phyloP scores from a whole-genome alignment of 2,797 vertebrate species.

The Denticeps clupeoides region DNA sequence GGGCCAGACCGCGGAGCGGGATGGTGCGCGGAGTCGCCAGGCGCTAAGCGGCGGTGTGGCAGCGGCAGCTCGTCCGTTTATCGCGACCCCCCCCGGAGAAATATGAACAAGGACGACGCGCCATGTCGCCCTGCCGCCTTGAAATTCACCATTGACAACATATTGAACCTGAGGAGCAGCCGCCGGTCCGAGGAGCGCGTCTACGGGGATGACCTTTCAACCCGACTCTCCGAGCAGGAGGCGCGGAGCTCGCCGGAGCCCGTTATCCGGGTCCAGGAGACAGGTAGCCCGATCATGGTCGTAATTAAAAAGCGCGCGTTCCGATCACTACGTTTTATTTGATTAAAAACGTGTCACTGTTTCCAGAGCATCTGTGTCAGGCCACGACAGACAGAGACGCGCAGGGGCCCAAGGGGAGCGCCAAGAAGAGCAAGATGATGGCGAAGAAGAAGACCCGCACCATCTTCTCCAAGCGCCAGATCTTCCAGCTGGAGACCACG shows the following conservation, averaged over 20 bases:
- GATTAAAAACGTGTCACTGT: no score
- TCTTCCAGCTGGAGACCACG: constrained; percentile 72
- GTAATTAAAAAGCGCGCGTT: no score
- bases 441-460: constrained; percentile 76
- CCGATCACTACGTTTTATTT: no score
- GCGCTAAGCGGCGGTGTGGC: constrained; percentile 60
- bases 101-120: constrained; percentile 65
- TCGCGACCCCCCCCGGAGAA: constrained; percentile 1
- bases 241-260: no score
- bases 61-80: no score
- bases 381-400: background rate
- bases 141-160: constrained; percentile 70
- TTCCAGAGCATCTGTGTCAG: no score
- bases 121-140: constrained; percentile 61
- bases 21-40: constrained; percentile 40
- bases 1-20: constrained; percentile 32
- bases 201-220: constrained; percentile 33
- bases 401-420: constrained; percentile 14
- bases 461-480: constrained; percentile 78
- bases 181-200: constrained; percentile 34
- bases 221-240: constrained; percentile 31
- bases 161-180: constrained; percentile 60
- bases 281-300: no score
- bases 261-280: constrained; percentile 26
- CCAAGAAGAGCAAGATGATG: constrained; percentile 57